Base-by-base conservation (phyloP, 1,140 invertebrate genomes). In the Subanguina moxae region DNA sequence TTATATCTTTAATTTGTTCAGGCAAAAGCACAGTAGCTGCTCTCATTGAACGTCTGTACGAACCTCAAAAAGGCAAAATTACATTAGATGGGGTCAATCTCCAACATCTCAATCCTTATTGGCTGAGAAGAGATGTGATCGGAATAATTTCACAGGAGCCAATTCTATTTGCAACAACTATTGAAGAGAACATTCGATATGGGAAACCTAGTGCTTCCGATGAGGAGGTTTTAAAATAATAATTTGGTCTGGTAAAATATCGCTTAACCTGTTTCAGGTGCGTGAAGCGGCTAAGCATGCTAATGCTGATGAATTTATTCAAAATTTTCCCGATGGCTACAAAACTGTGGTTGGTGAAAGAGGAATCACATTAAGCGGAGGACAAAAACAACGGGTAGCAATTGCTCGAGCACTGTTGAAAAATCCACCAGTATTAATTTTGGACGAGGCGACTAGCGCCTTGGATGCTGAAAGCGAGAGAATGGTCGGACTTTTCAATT, bases 101-200 rank as follows among this genome's bases (percentile, higher is more conserved):
- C 0, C 84, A 86, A 42, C 84, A 87, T 11, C 83, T 95, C 25
- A 90, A 93, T 80, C 88, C 90, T 19, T 86, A 87, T 45, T 94
- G 93, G 91, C 85, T 96, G 32, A 85, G 93, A 48, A 88, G 90
- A 59, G 85, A 87, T 48, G 88, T 88, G 15, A 87, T 96, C 57
- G 93, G 92, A 1, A 89, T 91, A 69, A 94, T 96, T 63, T 91
- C 91, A 82, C 93, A 95, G 32, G 86, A 96, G 82, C 93, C 93
- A 0, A 87, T 93, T 63, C 82, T 96, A 48, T 97, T 96, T 85
- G 91, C 90, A 21, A 92, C 91, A 8, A 88, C 88, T n/a, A 89
- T 96, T 11, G 86, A 88, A 83, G 93, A 96, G 85, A 96, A 96
- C 84, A 96, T 96, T 66, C 86, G 91, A 65, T 95, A 93, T 82